Evolutionary conservation across 2,888 invertebrate species (phyloP).

Genomic region (Cheilosia urbana): DNA sequence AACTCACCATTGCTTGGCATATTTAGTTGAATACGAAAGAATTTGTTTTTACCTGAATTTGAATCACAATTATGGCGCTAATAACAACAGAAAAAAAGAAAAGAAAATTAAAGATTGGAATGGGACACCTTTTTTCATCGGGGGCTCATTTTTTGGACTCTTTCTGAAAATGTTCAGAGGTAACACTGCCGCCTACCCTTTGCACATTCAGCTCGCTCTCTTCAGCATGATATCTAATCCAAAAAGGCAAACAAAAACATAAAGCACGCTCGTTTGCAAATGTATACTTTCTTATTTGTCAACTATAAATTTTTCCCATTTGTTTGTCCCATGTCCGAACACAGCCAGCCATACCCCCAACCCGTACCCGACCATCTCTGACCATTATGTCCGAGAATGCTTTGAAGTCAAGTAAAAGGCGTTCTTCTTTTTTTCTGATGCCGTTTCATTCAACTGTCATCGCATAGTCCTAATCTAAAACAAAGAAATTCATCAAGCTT

Average conservation of each 20-base stretch:
- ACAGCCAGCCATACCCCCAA: not conserved
- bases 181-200: no score
- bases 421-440: not conserved
- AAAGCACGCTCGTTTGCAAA: slow-evolving; percentile 5
- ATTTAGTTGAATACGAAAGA: no score
- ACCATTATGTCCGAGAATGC: slow-evolving; percentile 12
- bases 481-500: slow-evolving; percentile 49
- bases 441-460: slow-evolving; percentile 13
- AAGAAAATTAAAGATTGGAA: no score
- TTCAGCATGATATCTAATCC: slow-evolving; percentile 6
- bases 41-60: no score
- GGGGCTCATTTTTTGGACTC: no score
- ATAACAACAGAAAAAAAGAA: no score
- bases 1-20: no score
- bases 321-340: slow-evolving; percentile 18
- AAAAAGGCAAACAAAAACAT: slow-evolving; percentile 15
- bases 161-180: no score
- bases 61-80: no score
- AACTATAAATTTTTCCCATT: slow-evolving; percentile 41
- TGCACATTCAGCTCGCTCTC: not conserved
- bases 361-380: not conserved
- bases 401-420: slow-evolving; percentile 21
- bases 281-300: slow-evolving; percentile 40
- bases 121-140: no score
- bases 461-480: slow-evolving; percentile 40